Base-by-base conservation (phyloP, 2,888 invertebrate species). In the Tholera decimalis region DNA sequence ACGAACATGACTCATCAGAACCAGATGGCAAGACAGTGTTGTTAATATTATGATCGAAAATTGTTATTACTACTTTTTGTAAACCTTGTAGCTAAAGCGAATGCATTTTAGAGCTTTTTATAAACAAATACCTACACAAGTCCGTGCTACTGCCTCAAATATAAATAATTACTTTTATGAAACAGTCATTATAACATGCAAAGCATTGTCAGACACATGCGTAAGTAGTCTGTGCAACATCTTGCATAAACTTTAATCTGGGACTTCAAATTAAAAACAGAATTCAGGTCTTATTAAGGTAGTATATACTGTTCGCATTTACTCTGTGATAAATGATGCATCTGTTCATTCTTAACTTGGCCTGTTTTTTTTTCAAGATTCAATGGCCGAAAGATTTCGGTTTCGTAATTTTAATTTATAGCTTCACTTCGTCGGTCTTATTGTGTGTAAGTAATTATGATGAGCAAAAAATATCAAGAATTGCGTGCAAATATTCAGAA, bases 221-320 rank as follows among this genome's bases (percentile, higher is more conserved):
- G 81, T 82, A 83, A 76, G 80, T 80, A 73, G 75, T 74, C 56
- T 77, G 60, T 77, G 83, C 79, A 87, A 85, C 65, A 63, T 75
- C 72, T 87, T 86, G 83, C 88, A 80, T 64, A 83, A 85, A 85
- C 74, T 71, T 77, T 81, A 78, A 82, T 82, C 60, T 79, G 77
- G 73, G 65, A 71, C 75, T 74, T 54, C 56, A 62, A 71, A 81
- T 67, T 74, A 64, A 66, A 76, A n/a, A 73, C 37, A 55, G 54
- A 79, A 81, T 79, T 71, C 46, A 50, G 62, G 55, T 69, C 74
- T 60, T 66, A 37, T 43, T 49, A 56, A 61, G 54, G 43, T 44
- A 44, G 60, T 33, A 9, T 56, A 43, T 41, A 56, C 47, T 63
- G 56, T 43, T 51, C 30, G 22, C 58, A 72, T 71, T 77, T 50